Evolutionary conservation across 2,113 vertebrate genomes (phyloP), one percentile per base, ranked within the genome.

Genomic region (Cyphotilapia sp.): DNA sequence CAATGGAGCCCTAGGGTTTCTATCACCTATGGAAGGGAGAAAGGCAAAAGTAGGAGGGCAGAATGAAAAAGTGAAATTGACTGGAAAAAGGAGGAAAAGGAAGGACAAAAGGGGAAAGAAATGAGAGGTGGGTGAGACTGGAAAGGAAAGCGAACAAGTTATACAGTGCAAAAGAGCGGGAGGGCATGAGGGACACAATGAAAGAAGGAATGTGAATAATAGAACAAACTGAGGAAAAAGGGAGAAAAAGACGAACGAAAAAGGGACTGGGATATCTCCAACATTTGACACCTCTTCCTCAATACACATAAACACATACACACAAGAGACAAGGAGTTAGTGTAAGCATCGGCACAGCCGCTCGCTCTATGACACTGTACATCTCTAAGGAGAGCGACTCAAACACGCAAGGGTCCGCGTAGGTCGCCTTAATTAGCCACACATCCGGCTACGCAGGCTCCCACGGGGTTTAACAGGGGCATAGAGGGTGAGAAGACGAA

Each of bases 361-460:
- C 82, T 88, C 69, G 40, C 89, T 84, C 81, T 86, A 7, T 83
- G 93, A 94, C 93, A 92, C 92, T 31, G 61, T 85, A 9, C 87
- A 88, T 92, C 95, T 94, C 93, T 74, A 12, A 89, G 94, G 93
- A 95, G 82, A 63, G 88, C 78, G 91, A 90, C 91, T 94, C 17
- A 82, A 94, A 94, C 94, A 93, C n/a, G 22, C 19, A 6, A 76
- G 82, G 90, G 93, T 93, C 93, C 31, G 2, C 86, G 38, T 85
- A 91, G 91, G 94, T 94, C 87, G 90, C 92, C 95, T 94, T 96
- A 96, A 96, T 96, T 95, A 95, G 92, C 91, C 91, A 89, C 92
- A 93, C 88, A 92, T 94, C 92, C 94, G 9, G 61, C 83, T 83
- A 87, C 61, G 51, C 86, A 38, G 80, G 81, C 57, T 93, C 95